Base-by-base conservation (phyloP, 2,888 invertebrate species). In the Cephus pygmeus region DNA sequence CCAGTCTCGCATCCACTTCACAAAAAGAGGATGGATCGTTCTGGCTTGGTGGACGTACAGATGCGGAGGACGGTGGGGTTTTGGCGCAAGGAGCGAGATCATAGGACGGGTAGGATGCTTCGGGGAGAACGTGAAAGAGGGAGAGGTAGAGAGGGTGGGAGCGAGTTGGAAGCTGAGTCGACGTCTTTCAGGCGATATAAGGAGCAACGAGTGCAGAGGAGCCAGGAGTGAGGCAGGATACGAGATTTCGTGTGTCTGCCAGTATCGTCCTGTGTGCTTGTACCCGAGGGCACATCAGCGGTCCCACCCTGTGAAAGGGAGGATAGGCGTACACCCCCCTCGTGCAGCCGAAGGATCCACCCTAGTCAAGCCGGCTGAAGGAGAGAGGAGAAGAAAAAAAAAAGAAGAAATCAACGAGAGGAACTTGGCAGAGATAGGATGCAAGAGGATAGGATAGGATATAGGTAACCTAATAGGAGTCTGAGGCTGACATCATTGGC, bases 401-500 rank as follows among this genome's bases (percentile, higher is more conserved):
- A 40, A 6, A 6, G 15, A 15, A 40, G 40, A 12, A 34, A 34
- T 9, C 6, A 31, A 34, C 71, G 30, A 30, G 83, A 84, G 82
- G 85, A 86, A 85, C 85, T 85, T 85, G 86, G 84, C 85, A 84
- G 85, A 85, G 85, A 85, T 85, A 86, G 83, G 86, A 69, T 79
- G 79, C 80, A 83, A 83, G 81, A 80, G 82, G 77, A 79, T 77
- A 76, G 79, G 76, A 76, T 69, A 75, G 80, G 71, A 89, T 85
- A 86, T 88, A 89, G 89, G 90, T 89, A 90, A 89, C 88, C 90
- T 89, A 90, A 90, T 90, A 90, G 90, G 85, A 86, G 87, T 87
- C 86, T 87, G 88, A 87, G 88, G 90, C 86, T 89, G 87, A 88
- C 90, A 90, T 90, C 89, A 90, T 90, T 90, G 90, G 90, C 89